phyloP scores from a whole-genome alignment of 2,113 vertebrate genomes.

The Isurus oxyrinchus region DNA sequence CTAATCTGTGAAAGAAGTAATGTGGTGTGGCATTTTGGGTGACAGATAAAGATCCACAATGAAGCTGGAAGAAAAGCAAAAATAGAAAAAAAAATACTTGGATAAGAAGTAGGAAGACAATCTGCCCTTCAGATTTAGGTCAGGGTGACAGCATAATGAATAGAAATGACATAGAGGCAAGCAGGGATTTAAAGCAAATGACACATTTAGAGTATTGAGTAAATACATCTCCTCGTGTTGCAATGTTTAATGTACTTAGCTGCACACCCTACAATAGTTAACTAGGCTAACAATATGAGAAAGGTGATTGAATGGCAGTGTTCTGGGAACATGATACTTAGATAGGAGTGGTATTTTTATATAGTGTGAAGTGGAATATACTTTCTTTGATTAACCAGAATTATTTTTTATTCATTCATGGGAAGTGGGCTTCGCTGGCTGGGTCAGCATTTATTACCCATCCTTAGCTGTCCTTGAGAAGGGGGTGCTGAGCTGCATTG shows the following conservation, averaged over 20 bases:
- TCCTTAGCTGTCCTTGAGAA: too few species aligned
- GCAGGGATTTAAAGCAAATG: slow-evolving; percentile 18
- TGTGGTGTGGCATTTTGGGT: neutral
- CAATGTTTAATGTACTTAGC: neutral
- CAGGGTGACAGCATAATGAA: slow-evolving; percentile 23
- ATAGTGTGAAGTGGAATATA: neutral
- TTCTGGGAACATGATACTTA: neutral
- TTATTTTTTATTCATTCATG: neutral
- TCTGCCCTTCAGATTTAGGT: slow-evolving; percentile 25
- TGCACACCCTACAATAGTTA: neutral
- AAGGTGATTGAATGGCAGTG: neutral
- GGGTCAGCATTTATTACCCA: too few species aligned
- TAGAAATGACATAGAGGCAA: neutral
- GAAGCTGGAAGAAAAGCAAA: neutral
- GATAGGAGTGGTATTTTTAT: neutral
- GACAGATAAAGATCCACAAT: slow-evolving; percentile 23
- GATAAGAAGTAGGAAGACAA: neutral
- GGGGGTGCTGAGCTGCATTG: too few species aligned
- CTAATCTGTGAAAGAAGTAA: neutral
- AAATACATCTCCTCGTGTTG: neutral
- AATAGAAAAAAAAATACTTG: neutral
- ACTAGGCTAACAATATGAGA: neutral
- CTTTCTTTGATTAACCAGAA: neutral
- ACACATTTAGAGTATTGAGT: neutral
- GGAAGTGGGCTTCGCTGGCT: too few species aligned